Evolutionary conservation across 2,888 invertebrate genomes (phyloP), one percentile per base, ranked within the genome.

Genomic region (Ceriagrion tenellum): DNA sequence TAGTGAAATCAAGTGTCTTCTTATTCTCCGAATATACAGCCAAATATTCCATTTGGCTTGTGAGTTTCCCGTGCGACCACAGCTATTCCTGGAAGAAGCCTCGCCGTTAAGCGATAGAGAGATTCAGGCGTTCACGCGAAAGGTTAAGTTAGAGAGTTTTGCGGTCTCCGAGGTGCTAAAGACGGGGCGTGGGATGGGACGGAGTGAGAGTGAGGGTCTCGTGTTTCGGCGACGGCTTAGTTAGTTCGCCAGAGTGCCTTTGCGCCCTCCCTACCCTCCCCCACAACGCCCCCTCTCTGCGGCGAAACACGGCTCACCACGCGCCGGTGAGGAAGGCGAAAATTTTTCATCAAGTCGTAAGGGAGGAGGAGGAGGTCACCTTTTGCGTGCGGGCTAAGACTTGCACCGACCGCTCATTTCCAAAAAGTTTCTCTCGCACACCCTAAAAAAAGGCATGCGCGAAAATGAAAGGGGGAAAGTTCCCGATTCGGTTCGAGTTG

Each of bases 101-200:
- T 81, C 69, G 4, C 10, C 81, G 81, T 81, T 35, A 81, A 35
- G 30, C 18, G 35, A 35, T 4, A 35, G 81, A 35, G 2, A 18
- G 81, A 35, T 81, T 35, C 13, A 81, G 35, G 30, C 81, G 81
- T 81, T 81, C 81, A 81, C 0, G 81, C 35, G 81, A 26, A 30
- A 81, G 81, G 81, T 81, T 35, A 81, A 35, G 16, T 18, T 0
- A 59, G 81, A 59, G 81, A 35, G 81, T 81, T 81, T 35, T 81
- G 81, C 35, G 81, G 81, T 81, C 81, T 81, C 81, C 35, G 13
- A 81, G 81, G 81, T n/a, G 69, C 69, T n/a, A 26, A 69, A n/a
- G 47, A 26, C 3, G 69, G 26, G 20, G 23, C 8, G 26, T 26
- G n/a, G n/a, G 47, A 47, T n/a, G 30, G 16, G 81, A 35, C 0